Base-by-base conservation (phyloP, 2,888 invertebrate genomes). In the Dicyrtoma fusca region DNA sequence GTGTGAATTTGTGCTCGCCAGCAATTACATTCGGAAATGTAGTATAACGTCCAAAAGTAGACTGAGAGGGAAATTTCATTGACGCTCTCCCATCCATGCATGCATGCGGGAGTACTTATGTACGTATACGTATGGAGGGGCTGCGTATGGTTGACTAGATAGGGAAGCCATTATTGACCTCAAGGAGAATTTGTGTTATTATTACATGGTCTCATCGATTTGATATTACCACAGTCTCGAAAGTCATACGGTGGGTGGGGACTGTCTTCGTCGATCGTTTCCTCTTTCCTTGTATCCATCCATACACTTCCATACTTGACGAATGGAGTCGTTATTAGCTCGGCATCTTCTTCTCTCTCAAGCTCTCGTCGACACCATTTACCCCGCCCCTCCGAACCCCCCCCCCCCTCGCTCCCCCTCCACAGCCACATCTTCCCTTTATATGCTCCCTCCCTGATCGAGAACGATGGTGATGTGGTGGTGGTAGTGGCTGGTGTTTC, bases 121-220 rank as follows among this genome's bases (percentile, higher is more conserved):
- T n/a, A n/a, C n/a, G n/a, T n/a, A n/a, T n/a, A n/a, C n/a, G n/a
- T n/a, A n/a, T n/a, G n/a, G n/a, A n/a, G n/a, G 53, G 1, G 17
- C 19, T 17, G 59, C 19, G 49, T 19, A 21, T 49, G 49, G 26
- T n/a, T 47, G 49, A 51, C 14, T 21, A 23, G 64, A 49, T 21
- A 63, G 44, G 21, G 5, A 63, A 44, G 45, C 44, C 23, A 63
- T 63, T 63, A 64, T 49, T 64, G 45, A 64, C 64, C 64, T 64
- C 25, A 45, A 64, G 26, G 64, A 64, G 64, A 64, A 64, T 49
- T 64, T 66, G 51, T 42, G 44, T 55, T 66, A 45, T 66, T 66
- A 55, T 66, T 66, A 42, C 55, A 55, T 55, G 11, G 44, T 42
- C 23, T 55, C 66, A 66, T 55, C 55, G 44, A 66, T 66, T 66